phyloP scores from a whole-genome alignment of 2,113 vertebrate genomes.

The Myotis davidii region DNA sequence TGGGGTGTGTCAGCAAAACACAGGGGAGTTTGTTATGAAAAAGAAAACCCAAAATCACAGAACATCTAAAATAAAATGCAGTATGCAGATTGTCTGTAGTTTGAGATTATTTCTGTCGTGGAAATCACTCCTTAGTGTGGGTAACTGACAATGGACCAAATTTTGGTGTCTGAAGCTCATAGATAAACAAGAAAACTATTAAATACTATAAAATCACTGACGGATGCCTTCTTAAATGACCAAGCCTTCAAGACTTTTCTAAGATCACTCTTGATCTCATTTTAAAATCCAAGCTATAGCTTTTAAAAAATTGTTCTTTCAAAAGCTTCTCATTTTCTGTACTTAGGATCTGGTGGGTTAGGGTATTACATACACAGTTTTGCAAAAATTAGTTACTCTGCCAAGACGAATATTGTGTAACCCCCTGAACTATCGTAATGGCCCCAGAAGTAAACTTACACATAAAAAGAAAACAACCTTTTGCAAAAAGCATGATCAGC shows the following conservation, averaged over 20 bases:
- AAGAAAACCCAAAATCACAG: not conserved
- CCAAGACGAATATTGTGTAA: slow-evolving; percentile 56
- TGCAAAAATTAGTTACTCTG: slow-evolving; percentile 34
- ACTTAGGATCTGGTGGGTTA: not conserved
- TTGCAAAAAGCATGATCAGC: slow-evolving; percentile 4
- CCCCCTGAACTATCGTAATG: slow-evolving; percentile 6
- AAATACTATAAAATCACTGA: not conserved
- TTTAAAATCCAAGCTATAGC: slow-evolving; percentile 45
- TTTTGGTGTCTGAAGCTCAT: not conserved
- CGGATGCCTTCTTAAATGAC: not conserved
- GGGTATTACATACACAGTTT: slow-evolving; percentile 14
- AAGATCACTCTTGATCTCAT: slow-evolving; percentile 16
- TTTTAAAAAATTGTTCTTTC: not conserved
- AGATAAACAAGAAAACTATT: not conserved
- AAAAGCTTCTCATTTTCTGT: slow-evolving; percentile 10
- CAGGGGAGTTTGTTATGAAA: not conserved
- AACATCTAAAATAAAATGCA: not conserved
- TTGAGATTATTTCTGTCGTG: not conserved
- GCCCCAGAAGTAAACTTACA: slow-evolving; percentile 32
- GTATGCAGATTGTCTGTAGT: not conserved
- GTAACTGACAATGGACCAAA: not conserved
- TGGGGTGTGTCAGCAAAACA: not conserved
- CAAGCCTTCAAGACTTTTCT: not conserved
- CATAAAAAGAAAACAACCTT: slow-evolving; percentile 29
- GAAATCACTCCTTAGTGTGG: not conserved